A percentile compares a stretch with the other conserved stretches of the same genome.
Conservation (phyloP, 1,140 invertebrate genomes). For the Chironomus tepperi region DNA sequence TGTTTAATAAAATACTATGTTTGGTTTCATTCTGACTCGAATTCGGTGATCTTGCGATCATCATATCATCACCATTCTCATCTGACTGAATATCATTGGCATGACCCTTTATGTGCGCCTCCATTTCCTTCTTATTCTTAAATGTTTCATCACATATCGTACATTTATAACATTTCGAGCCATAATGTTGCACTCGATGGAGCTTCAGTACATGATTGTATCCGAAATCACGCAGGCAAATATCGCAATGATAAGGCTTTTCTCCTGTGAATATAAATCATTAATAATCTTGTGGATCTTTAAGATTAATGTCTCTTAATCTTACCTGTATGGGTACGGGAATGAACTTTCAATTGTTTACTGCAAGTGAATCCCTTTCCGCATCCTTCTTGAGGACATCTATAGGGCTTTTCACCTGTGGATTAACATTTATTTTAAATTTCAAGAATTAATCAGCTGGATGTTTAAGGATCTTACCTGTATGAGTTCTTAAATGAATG, state of each 20-base stretch:
- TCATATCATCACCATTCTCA: conserved; percentile 35
- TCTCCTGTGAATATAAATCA: conserved; percentile 42
- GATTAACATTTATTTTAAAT: neutral
- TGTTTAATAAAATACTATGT: conserved; percentile 25
- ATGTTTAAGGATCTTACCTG: conserved; percentile 37
- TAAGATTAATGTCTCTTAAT: conserved; percentile 49
- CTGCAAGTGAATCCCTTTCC: conserved; percentile 84
- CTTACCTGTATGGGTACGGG: conserved; percentile 74
- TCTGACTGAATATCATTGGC: conserved; percentile 52
- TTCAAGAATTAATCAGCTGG: neutral
- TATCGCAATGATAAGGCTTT: conserved; percentile 60
- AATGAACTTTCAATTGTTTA: conserved; percentile 80
- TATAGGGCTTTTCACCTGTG: conserved; percentile 78
- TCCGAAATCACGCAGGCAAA: conserved; percentile 57
- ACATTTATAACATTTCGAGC: conserved; percentile 85
- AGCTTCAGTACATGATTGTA: conserved; percentile 83
- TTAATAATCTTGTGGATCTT: conserved; percentile 50
- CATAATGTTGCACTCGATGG: conserved; percentile 83
- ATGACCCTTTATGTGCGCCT: conserved; percentile 82
- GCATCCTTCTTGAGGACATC: conserved; percentile 68
- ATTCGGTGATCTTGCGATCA: conserved; percentile 35
- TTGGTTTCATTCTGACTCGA: conserved; percentile 36
- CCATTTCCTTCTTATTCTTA: conserved; percentile 81
- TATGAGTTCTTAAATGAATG: conserved; percentile 79
- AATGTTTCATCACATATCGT: conserved; percentile 83